Evolutionary conservation across 2,888 invertebrate genomes (phyloP), one percentile per base, ranked within the genome.

Genomic region (Hoplodrina blanda): DNA sequence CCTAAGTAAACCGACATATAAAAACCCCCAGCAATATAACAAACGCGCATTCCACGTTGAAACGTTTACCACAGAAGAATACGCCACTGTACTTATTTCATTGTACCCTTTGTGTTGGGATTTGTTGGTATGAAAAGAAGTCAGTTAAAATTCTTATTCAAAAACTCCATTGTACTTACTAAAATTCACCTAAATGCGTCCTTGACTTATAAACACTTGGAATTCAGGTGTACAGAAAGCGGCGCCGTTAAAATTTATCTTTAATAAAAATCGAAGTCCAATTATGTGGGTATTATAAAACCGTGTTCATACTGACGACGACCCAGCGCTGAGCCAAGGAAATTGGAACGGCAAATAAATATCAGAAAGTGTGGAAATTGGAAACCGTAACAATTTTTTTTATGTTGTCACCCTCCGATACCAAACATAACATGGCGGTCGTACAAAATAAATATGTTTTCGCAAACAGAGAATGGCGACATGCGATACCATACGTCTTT

Each of bases 401-500:
- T 68, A 74, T 74, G 76, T 73, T 57, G 55, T 54, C 70, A 60
- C 65, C 73, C 69, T 44, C 56, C 65, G 56, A 63, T 70, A 62
- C 61, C 61, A 74, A 82, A 81, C 70, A 78, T 78, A 77, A 81
- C 75, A 72, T 76, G 73, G 76, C 62, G 72, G 68, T 60, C 69
- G 81, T 79, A 79, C 75, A 78, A 82, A 85, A 85, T 85, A 89
- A 87, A 88, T 86, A 88, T 88, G 81, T 81, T 83, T 68, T 65
- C 59, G 69, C 80, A 84, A 87, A 87, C 77, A 86, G 65, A 76
- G 68, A 78, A 69, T 69, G 71, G 71, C 25, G 85, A 82, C 82
- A 88, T 80, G 72, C 74, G 83, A 87, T 81, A 82, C 82, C 85
- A 67, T 69, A 76, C 81, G 77, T 80, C 81, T 85, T 85, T 83